Evolutionary conservation across 2,888 invertebrate species (phyloP), one percentile per base, ranked within the genome.

Genomic region (Ophion costatus): DNA sequence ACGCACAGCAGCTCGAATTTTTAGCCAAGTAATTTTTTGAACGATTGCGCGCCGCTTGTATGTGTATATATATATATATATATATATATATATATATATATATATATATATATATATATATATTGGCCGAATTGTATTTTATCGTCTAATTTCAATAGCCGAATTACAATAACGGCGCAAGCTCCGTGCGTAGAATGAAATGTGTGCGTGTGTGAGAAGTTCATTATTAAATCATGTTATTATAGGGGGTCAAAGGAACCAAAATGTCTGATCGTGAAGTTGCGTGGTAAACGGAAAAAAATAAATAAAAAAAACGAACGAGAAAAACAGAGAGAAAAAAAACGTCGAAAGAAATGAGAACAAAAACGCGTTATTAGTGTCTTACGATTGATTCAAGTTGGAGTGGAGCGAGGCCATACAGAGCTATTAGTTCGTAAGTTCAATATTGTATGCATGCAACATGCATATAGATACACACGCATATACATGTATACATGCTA

Each of bases 401-500:
- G 89, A 86, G 85, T 76, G 86, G 87, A 89, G 89, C 82, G 85
- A 89, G 88, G 88, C 88, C 88, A 89, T 89, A 88, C 85, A 87
- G 89, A 88, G 88, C 79, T 88, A 88, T 89, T 90, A 90, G 90
- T 83, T 87, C 86, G 86, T 90, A 90, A 90, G 88, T 77, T 81
- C 24, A 29, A 29, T 29, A 33, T 7, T 69, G 22, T 24, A 2
- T 51, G 38, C 64, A 86, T 82, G 69, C 59, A 66, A 24, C 20
- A 56, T 17, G 29, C 45, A 38, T 70, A 74, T 70, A 59, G 57
- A 56, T 22, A 73, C 73, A 82, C 24, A 75, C 20, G 22, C 33
- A 20, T 76, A 38, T 38, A 38, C 9, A 38, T 38, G 9, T 38
- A 38, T 38, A 38, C 1, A 38, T 38, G 7, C 7, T 38, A 38